A percentile compares a stretch with the other conserved stretches of the same genome.
phyloP scores from a whole-genome alignment of 2,797 vertebrate species.

The Acanthornis magna region DNA sequence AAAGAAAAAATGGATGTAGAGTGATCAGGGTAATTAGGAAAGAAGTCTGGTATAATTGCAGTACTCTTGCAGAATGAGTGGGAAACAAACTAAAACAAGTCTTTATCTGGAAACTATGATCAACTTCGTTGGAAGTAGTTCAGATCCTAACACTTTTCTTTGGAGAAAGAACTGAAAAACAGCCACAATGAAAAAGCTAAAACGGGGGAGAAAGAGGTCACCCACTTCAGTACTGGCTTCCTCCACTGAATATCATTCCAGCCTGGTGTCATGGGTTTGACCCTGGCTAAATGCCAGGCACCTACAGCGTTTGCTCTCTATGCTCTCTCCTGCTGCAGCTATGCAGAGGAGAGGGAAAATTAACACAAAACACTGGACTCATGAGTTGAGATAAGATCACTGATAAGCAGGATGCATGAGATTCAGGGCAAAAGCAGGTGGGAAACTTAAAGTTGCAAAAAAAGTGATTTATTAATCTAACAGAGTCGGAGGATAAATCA shows the following conservation, averaged over 20 bases:
- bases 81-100: neutral
- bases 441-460: too few species aligned
- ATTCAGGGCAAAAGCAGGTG: too few species aligned
- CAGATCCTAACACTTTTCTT: neutral
- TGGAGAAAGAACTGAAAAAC: neutral
- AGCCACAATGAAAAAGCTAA: neutral
- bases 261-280: too few species aligned
- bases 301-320: too few species aligned
- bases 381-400: too few species aligned
- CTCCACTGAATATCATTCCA: neutral
- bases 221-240: neutral
- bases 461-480: too few species aligned
- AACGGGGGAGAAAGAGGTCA: neutral
- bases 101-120: neutral
- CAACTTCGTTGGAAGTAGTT: neutral
- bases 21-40: neutral
- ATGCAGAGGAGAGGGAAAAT: too few species aligned
- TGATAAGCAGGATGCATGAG: too few species aligned
- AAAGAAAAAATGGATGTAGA: neutral
- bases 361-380: too few species aligned
- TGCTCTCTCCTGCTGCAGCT: too few species aligned
- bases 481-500: too few species aligned
- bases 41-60: neutral
- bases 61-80: neutral
- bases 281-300: too few species aligned